Conservation (phyloP, 2,797 vertebrate species). For the Chaetophractus vellerosus region DNA sequence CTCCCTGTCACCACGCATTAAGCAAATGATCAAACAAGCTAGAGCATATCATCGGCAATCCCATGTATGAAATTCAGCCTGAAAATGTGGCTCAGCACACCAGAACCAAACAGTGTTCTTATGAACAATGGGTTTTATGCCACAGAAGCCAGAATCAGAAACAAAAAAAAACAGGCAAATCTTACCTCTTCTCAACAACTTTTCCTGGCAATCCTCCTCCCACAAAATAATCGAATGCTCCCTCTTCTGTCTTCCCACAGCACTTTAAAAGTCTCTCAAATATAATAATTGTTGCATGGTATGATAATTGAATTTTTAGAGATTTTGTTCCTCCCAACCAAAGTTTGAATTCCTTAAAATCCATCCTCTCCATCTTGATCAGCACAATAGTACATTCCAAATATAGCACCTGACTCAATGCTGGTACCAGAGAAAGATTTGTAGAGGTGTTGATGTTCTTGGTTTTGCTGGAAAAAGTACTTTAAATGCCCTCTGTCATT, state of each 20-base stretch:
- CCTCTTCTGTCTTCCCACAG: neutral
- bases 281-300: neutral
- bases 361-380: neutral
- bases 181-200: neutral
- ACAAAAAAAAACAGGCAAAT: neutral
- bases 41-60: slow-evolving; percentile 5
- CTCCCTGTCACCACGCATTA: slow-evolving; percentile 51
- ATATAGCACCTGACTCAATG: too few relatives aligned
- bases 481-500: neutral
- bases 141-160: neutral
- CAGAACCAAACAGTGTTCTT: neutral
- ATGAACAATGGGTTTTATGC: neutral
- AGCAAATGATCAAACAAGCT: slow-evolving; percentile 60
- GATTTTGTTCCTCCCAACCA: neutral
- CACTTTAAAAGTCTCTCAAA: neutral
- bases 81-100: neutral
- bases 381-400: neutral
- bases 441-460: neutral
- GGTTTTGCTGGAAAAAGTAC: neutral
- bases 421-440: neutral
- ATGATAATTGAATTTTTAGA: neutral
- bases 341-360: slow-evolving; percentile 5
- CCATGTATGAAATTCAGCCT: slow-evolving; percentile 50
- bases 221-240: neutral
- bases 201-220: neutral